Evolutionary conservation across 2,888 invertebrate species (phyloP), one percentile per base, ranked within the genome.

Genomic region (Brenthis ino): DNA sequence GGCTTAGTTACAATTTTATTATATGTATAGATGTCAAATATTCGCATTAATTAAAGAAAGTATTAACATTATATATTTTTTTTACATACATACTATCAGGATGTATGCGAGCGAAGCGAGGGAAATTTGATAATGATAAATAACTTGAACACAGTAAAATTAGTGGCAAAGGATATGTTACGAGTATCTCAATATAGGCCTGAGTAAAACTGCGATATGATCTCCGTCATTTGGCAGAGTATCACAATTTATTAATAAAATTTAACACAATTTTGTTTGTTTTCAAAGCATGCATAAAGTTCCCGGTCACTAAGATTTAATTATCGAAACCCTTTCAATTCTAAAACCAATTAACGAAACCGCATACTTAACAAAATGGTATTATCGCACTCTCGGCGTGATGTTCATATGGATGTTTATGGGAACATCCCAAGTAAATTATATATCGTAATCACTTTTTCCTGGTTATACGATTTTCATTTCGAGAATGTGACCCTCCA

Each of bases 291-390:
- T 14, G 13, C 47, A 24, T 14, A 20, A 48, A 48, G 48, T 48
- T 6, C 1, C 2, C 12, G 28, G 11, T 51, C 13, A 50, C 37
- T 61, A 60, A 20, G 33, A 61, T 67, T 67, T 48, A 56, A 63
- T 67, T 43, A 57, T 51, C 14, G 14, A 50, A 16, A 37, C 61
- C 61, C 56, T 50, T 28, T 50, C 24, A 60, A 63, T 63, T 67
- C 61, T 50, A 61, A 63, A 61, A 56, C 61, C 48, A 67, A 63
- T 51, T 50, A 37, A 47, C 5, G 20, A 56, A 33, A 67, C 47
- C 56, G 55, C 54, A 50, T 53, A 56, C 55, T 56, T 37, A 57
- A 20, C 53, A 8, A 28, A 48, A 60, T 24, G 28, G 48, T 53
- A 53, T 53, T 63, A 63, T 55, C 47, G 28, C 61, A 63, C 48